Conservation (phyloP, 2,113 vertebrate genomes). For the Pachyramphus minor region DNA sequence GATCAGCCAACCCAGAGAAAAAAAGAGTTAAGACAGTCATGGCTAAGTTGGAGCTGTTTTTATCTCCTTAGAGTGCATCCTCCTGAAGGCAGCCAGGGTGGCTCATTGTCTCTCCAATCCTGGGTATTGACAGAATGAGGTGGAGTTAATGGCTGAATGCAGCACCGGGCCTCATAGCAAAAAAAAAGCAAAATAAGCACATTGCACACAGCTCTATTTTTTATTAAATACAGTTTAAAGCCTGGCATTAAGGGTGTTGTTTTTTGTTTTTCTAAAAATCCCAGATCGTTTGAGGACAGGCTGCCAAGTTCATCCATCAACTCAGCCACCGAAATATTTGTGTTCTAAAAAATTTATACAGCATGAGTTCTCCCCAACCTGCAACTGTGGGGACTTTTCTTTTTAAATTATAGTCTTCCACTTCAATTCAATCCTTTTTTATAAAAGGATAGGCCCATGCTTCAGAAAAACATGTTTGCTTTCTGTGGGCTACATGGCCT, state of each 20-base stretch:
- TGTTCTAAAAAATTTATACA: slow-evolving; percentile 53
- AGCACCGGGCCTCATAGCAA: neutral
- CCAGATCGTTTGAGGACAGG: slow-evolving; percentile 50
- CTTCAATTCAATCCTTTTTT: neutral
- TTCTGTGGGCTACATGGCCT: neutral
- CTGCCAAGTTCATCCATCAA: slow-evolving; percentile 65
- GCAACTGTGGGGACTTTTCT: slow-evolving; percentile 23
- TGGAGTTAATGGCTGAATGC: slow-evolving; percentile 24
- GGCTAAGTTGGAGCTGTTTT: neutral
- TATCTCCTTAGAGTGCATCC: neutral
- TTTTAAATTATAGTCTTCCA: slow-evolving; percentile 45
- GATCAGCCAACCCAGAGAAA: neutral
- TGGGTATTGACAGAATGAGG: slow-evolving; percentile 46
- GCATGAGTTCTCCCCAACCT: slow-evolving; percentile 25
- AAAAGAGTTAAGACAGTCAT: neutral
- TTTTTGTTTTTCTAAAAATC: slow-evolving; percentile 58
- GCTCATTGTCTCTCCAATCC: neutral
- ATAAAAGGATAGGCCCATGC: neutral
- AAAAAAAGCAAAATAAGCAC: slow-evolving; percentile 58
- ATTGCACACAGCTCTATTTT: slow-evolving; percentile 45
- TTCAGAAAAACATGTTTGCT: neutral
- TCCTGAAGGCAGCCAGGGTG: neutral
- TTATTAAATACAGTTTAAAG: slow-evolving; percentile 55
- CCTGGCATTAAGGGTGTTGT: slow-evolving; percentile 36
- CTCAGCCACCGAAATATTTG: slow-evolving; percentile 53